Percentiles rank a stretch among this genome's conserved stretches.
Conservation (phyloP, 2,797 vertebrate genomes). For the Anguilla anguilla region DNA sequence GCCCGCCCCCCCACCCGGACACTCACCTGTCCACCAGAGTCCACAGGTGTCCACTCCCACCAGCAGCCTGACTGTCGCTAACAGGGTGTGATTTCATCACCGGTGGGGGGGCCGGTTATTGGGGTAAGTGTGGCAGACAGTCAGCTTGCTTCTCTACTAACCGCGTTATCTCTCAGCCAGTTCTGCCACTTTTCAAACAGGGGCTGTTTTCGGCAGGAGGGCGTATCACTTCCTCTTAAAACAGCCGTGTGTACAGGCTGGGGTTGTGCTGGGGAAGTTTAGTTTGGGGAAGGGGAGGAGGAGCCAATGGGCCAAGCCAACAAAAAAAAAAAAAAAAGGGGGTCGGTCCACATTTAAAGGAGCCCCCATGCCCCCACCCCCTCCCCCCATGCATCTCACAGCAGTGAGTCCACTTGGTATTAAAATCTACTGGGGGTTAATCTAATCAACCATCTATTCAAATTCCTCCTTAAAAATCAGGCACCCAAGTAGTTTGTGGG, state of each 20-base stretch:
- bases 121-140: no score
- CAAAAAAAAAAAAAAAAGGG: no score
- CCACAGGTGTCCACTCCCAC: neutral
- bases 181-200: neutral
- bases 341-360: no score
- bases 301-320: no score
- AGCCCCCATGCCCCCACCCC: no score
- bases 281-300: no score
- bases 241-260: neutral
- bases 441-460: neutral
- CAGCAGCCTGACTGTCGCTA: neutral
- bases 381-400: no score
- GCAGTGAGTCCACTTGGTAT: no score
- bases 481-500: neutral
- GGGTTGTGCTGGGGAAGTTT: neutral
- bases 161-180: neutral
- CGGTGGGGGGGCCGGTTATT: neutral
- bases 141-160: no score
- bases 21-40: neutral
- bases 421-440: neutral
- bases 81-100: neutral
- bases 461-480: neutral
- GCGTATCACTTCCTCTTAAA: neutral
- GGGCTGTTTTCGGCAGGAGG: neutral
- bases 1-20: no score